Evolutionary conservation across 2,113 vertebrate genomes (phyloP).

Genomic region (Scartelaos histophorus): DNA sequence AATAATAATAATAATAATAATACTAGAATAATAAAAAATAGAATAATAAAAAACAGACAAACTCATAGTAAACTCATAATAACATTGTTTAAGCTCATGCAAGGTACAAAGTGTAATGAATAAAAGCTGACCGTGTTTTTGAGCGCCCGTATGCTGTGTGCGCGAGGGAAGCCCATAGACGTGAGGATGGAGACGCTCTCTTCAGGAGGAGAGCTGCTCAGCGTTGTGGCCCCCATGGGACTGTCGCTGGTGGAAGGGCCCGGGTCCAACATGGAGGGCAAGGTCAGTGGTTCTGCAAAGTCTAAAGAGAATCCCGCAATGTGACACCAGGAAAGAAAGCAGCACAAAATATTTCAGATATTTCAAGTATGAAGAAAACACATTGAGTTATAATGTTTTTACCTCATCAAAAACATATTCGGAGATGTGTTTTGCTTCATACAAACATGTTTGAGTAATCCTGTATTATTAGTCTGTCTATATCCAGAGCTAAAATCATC

Average conservation of each 20-base stretch:
- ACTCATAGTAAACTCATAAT: background rate
- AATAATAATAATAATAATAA: no score
- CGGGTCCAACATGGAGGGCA: slow-evolving; percentile 82
- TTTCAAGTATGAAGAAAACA: background rate
- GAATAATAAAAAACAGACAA: no score
- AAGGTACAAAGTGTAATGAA: background rate
- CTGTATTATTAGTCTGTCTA: no score
- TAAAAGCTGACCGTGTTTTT: slow-evolving; percentile 85
- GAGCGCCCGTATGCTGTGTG: slow-evolving; percentile 85
- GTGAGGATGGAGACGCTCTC: slow-evolving; percentile 92
- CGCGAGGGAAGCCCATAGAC: slow-evolving; percentile 95
- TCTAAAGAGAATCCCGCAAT: slow-evolving; percentile 71
- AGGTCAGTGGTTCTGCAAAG: slow-evolving; percentile 89
- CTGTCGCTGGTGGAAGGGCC: slow-evolving; percentile 76
- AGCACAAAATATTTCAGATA: background rate
- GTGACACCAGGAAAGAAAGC: background rate
- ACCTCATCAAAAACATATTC: no score
- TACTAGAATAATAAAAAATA: no score
- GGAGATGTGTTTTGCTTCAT: no score
- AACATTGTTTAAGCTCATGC: background rate
- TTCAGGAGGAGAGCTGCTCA: slow-evolving; percentile 90
- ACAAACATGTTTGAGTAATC: no score
- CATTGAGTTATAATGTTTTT: no score
- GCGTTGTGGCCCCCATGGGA: slow-evolving; percentile 61
- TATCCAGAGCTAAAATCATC: no score